Conservation (phyloP, 2,113 vertebrate genomes). For the Raja brachyura region DNA sequence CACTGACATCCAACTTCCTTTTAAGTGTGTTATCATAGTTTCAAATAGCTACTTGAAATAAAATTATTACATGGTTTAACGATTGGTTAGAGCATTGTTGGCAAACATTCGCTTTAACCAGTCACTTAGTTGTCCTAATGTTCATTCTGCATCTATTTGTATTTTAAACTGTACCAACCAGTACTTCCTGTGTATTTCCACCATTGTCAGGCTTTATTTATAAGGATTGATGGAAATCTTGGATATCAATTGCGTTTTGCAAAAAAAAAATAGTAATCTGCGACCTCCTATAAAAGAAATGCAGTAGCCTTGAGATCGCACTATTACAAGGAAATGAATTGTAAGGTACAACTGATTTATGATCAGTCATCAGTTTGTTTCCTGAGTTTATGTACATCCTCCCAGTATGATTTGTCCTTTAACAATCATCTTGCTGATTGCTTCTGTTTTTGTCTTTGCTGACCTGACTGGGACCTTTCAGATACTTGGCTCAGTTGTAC, state of each 20-base stretch:
- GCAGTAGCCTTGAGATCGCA: not conserved
- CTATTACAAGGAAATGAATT: conserved; percentile 2
- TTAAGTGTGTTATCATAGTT: not conserved
- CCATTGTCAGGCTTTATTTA: not conserved
- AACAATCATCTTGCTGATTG: not conserved
- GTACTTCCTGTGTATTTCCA: not conserved
- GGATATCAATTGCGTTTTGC: not conserved
- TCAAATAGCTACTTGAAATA: not conserved
- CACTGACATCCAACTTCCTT: not conserved
- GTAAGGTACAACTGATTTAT: not conserved
- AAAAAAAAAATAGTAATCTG: not conserved
- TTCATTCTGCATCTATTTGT: not conserved
- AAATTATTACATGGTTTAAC: not conserved
- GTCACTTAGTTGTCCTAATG: not conserved
- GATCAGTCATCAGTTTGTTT: not conserved
- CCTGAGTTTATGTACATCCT: not conserved
- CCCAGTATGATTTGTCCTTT: not conserved
- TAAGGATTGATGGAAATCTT: not conserved
- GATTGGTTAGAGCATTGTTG: not conserved
- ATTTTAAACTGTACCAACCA: not conserved
- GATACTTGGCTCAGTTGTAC: not conserved
- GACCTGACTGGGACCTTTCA: not conserved
- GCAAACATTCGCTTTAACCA: not conserved
- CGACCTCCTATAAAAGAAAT: not conserved
- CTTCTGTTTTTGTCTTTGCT: not conserved